Conservation (phyloP, 2,797 vertebrate species). For the Paedocypris micromegethes region DNA sequence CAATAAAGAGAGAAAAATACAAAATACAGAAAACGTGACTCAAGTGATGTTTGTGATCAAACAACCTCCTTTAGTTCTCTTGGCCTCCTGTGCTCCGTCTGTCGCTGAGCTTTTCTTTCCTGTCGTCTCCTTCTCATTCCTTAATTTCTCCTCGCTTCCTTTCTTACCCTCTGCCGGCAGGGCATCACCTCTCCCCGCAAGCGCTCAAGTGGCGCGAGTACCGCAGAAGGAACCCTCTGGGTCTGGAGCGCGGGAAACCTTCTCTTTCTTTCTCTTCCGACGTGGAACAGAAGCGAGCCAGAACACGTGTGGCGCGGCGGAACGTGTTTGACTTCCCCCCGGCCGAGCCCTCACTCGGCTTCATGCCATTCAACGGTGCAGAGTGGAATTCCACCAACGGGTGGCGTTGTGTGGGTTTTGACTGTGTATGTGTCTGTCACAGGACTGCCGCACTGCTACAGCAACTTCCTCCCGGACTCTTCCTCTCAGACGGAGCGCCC, state of each 20-base stretch:
- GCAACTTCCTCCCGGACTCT: slow-evolving; percentile 88
- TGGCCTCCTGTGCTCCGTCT: slow-evolving; percentile 23
- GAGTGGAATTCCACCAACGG: slow-evolving; percentile 27
- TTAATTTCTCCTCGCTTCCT: slow-evolving; percentile 8
- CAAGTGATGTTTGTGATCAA: too few relatives aligned
- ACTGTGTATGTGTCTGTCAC: slow-evolving; percentile 69
- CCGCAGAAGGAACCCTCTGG: slow-evolving; percentile 86
- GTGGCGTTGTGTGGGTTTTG: slow-evolving; percentile 32
- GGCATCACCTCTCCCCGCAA: slow-evolving; percentile 92
- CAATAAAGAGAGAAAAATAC: too few relatives aligned
- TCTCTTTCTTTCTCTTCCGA: slow-evolving; percentile 56
- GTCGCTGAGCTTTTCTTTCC: slow-evolving; percentile 29
- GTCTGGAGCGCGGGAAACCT: slow-evolving; percentile 68
- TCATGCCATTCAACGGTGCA: slow-evolving; percentile 77
- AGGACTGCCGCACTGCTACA: slow-evolving; percentile 73
- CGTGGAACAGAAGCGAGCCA: slow-evolving; percentile 67
- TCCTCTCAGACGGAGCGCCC: slow-evolving; percentile 91
- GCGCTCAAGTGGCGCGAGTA: slow-evolving; percentile 97
- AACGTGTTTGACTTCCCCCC: slow-evolving; percentile 88
- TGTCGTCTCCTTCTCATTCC: slow-evolving; percentile 2
- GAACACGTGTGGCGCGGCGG: slow-evolving; percentile 67
- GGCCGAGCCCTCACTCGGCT: slow-evolving; percentile 63
- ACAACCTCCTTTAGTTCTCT: slow-evolving; percentile 29
- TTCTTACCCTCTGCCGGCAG: slow-evolving; percentile 58
- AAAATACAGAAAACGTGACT: too few relatives aligned